A percentile compares a stretch with the other conserved stretches of the same genome.
These are phyloP conservation scores for Corapipo altera DNA, from an alignment of 2,113 vertebrate genomes.

Conservation along the genomic window DNA sequence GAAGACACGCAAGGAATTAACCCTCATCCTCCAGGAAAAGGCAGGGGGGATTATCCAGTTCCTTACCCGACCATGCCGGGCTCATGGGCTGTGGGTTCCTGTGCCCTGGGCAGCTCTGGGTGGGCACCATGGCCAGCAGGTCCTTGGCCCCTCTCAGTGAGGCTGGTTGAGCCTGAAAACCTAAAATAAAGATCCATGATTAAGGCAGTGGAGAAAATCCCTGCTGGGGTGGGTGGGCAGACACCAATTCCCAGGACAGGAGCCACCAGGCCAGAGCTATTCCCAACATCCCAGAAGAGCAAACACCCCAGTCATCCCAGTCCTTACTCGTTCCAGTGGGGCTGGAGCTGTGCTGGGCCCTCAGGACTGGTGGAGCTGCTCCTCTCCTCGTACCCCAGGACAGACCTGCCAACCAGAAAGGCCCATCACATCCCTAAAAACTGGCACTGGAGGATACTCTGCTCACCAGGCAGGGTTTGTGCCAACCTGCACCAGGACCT, in stretches of 20 bases:
- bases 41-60: background rate
- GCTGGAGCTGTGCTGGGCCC: background rate
- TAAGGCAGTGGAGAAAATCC: background rate
- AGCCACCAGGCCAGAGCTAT: background rate
- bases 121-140: background rate
- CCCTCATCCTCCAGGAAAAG: background rate
- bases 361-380: background rate
- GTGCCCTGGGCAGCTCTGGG: background rate
- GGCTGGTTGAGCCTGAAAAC: background rate
- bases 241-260: background rate
- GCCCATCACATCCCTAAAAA: background rate
- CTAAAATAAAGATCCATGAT: background rate
- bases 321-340: background rate
- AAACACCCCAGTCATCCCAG: background rate
- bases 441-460: background rate
- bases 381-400: background rate
- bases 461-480: background rate
- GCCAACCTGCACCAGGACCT: background rate
- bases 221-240: background rate
- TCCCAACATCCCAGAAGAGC: background rate
- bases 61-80: background rate
- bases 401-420: background rate
- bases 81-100: background rate
- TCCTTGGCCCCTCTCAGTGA: background rate
- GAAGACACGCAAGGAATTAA: background rate